phyloP scores from a whole-genome alignment of 2,888 invertebrate genomes.

The Plemyria rubiginata region DNA sequence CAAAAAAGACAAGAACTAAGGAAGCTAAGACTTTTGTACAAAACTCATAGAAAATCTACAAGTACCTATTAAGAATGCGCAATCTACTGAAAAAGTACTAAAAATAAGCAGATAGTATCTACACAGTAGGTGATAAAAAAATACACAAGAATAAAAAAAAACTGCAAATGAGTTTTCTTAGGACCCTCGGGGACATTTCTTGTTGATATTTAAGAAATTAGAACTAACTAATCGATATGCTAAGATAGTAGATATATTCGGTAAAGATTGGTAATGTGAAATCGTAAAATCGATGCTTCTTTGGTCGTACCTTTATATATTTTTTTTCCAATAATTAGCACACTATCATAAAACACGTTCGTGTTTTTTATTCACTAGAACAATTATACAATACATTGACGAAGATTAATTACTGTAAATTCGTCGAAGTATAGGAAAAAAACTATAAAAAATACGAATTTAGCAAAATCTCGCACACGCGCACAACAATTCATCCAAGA shows the following conservation, averaged over 20 bases:
- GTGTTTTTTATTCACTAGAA: conserved; percentile 31
- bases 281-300: conserved; percentile 53
- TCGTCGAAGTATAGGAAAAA: conserved; percentile 25
- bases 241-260: background rate
- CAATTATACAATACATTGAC: conserved; percentile 36
- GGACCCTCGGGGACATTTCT: background rate
- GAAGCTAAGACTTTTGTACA: too few relatives aligned
- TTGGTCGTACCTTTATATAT: conserved; percentile 49
- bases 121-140: background rate
- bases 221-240: background rate
- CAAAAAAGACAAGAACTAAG: too few relatives aligned
- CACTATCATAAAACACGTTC: conserved; percentile 47
- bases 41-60: too few relatives aligned
- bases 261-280: conserved; percentile 11
- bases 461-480: conserved; percentile 32
- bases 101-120: too few relatives aligned
- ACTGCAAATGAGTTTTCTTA: background rate
- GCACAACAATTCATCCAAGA: conserved; percentile 12
- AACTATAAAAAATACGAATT: conserved; percentile 35
- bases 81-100: too few relatives aligned
- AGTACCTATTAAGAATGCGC: too few relatives aligned
- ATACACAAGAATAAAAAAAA: background rate
- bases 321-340: conserved; percentile 56
- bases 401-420: conserved; percentile 11
- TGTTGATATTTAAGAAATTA: background rate